Percentiles rank a stretch among this genome's conserved stretches.
Evolutionary conservation across 2,113 vertebrate species (phyloP).

Genomic region (Oncorhynchus gorbuscha): DNA sequence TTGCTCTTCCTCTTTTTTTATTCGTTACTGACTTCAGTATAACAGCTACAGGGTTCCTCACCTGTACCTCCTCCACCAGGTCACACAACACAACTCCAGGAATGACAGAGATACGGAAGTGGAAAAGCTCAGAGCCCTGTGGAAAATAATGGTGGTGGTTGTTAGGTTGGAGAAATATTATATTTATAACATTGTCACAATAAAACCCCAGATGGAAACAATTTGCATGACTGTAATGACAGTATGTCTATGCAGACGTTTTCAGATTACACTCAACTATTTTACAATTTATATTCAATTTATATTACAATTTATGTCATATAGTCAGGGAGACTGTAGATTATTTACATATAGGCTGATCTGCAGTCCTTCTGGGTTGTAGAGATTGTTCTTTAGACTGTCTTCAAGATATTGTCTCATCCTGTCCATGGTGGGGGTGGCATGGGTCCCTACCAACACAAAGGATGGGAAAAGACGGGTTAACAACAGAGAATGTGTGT

Average conservation of each 20-base stretch:
- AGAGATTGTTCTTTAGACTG: background rate
- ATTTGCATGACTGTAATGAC: background rate
- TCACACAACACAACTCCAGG: constrained; percentile 23
- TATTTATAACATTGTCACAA: background rate
- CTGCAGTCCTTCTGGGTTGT: constrained; percentile 22
- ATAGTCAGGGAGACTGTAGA: too few relatives aligned
- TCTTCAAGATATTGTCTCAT: constrained; percentile 2
- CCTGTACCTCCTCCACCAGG: constrained; percentile 19
- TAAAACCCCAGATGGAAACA: too few relatives aligned
- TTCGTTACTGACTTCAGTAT: too few relatives aligned
- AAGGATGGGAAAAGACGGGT: background rate
- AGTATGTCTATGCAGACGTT: background rate
- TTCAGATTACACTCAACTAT: background rate
- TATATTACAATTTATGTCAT: too few relatives aligned
- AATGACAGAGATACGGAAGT: constrained; percentile 20
- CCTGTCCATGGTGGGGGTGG: constrained; percentile 4
- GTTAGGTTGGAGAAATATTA: background rate
- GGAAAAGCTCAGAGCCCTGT: constrained; percentile 20
- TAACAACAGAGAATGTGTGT: background rate
- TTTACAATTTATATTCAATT: too few relatives aligned
- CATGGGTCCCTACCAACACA: constrained; percentile 4
- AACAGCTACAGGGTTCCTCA: background rate
- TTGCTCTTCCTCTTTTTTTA: too few relatives aligned
- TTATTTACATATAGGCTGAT: constrained; percentile 22
- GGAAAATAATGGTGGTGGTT: background rate